phyloP scores from a whole-genome alignment of 2,888 invertebrate genomes.

The Tuberolachnus salignus region DNA sequence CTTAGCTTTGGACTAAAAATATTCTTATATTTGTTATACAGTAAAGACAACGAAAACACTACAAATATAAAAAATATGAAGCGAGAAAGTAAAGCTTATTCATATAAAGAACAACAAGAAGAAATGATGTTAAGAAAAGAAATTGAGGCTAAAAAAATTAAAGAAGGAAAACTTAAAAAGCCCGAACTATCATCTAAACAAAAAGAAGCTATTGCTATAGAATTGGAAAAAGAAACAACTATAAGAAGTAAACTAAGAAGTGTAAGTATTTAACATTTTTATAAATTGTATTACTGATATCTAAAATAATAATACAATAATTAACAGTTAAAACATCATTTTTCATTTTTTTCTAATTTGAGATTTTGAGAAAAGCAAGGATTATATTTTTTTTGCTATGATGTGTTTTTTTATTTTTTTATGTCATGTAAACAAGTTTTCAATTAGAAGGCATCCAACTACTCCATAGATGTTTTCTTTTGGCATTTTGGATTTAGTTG shows the following conservation, averaged over 20 bases:
- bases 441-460: too few species aligned
- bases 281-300: too few species aligned
- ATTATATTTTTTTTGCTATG: too few species aligned
- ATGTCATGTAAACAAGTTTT: too few species aligned
- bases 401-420: too few species aligned
- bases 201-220: constrained; percentile 79
- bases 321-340: too few species aligned
- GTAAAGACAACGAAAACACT: constrained; percentile 44
- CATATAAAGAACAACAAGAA: constrained; percentile 94
- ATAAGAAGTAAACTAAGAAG: constrained; percentile 73
- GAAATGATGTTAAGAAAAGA: constrained; percentile 91
- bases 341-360: too few species aligned
- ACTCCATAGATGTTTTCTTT: too few species aligned
- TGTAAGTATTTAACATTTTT: constrained; percentile 62
- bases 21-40: constrained; percentile 16
- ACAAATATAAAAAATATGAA: constrained; percentile 75
- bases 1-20: too few species aligned
- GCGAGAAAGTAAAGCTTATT: constrained; percentile 94
- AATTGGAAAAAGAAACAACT: constrained; percentile 79
- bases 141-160: constrained; percentile 84
- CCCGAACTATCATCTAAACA: constrained; percentile 84
- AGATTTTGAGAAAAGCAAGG: too few species aligned
- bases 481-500: too few species aligned
- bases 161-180: constrained; percentile 78
- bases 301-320: too few species aligned